Evolutionary conservation across 2,113 vertebrate species (phyloP), one percentile per base, ranked within the genome.

Genomic region (Malurus cyaneus): DNA sequence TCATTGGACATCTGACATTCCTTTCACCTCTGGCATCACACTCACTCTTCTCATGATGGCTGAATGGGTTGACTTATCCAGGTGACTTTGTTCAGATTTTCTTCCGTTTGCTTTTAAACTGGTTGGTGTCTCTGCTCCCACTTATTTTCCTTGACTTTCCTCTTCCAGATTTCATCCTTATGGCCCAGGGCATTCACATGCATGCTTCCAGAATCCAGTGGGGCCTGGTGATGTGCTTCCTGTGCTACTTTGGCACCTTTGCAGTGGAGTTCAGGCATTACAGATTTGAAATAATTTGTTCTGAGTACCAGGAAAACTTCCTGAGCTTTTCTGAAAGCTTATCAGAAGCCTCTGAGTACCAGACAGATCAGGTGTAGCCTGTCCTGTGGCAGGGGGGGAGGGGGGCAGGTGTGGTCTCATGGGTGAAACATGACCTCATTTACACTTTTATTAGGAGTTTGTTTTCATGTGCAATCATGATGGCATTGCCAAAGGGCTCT

Each of bases 181-280:
- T 98, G 97, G 70, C 92, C 3, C 98, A 98, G 84, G 90, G 91
- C 53, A 93, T 98, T 88, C 98, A 98, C 95, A 98, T 98, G 96
- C 96, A 98, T 0, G 98, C 98, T 2, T 98, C 98, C 41, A 97
- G 97, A 64, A 97, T 98, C 39, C 99, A 99, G 97, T 99, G 99
- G 99, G 98, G 98, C 8, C 97, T 99, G 70, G 98, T 98, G 86
- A 99, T 99, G 98, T 98, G 98, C 94, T 98, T 99, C 92, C 95
- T 99, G 91, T 93, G 97, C n/a, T 99, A 98, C 96, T 97, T 99
- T 1, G 95, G 98, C 88, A 98, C 98, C 5, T 98, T 99, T 8
- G 98, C 98, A 11, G 96, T 99, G n/a, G 99, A 99, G 92, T 99
- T 99, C 95, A 98, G 99, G 69, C 98, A 99, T 97, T 98, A 97